Conservation (phyloP, 1,140 invertebrate species). For the Callitettix versicolor region DNA sequence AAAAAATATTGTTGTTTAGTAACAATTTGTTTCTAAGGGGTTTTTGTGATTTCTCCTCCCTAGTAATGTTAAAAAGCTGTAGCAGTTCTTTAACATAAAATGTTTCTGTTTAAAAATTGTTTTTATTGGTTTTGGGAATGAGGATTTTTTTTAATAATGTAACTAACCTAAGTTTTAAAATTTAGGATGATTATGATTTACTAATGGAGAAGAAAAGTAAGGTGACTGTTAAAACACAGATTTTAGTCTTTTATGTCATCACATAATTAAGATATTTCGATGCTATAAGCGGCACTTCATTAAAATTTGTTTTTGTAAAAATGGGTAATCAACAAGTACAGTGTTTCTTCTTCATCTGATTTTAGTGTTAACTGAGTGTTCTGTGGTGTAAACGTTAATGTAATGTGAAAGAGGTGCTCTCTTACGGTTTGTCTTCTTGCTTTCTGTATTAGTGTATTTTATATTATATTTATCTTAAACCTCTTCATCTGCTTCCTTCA, state of each 20-base stretch:
- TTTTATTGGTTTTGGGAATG: slow-evolving; percentile 7
- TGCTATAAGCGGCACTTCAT: not conserved
- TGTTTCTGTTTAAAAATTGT: slow-evolving; percentile 7
- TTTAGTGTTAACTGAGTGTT: slow-evolving; percentile 6
- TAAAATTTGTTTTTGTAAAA: slow-evolving; percentile 10
- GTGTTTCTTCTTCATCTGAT: slow-evolving; percentile 12
- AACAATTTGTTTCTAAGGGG: not conserved
- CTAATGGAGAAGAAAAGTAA: not conserved
- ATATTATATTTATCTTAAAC: too few relatives aligned
- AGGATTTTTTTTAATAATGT: not conserved
- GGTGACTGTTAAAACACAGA: not conserved
- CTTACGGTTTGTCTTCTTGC: not conserved
- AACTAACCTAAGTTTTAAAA: not conserved
- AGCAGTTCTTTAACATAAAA: too few relatives aligned
- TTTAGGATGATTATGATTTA: not conserved
- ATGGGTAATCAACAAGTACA: slow-evolving; percentile 12
- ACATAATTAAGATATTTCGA: not conserved
- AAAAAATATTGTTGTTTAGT: not conserved
- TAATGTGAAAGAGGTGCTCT: slow-evolving; percentile 22
- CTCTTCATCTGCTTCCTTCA: not conserved
- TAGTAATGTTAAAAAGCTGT: too few relatives aligned
- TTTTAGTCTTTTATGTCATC: slow-evolving; percentile 1
- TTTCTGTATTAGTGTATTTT: not conserved
- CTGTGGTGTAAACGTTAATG: slow-evolving; percentile 9
- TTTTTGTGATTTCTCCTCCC: not conserved